Base-by-base conservation (phyloP, 2,888 invertebrate species). In the Pyrgus malvae region DNA sequence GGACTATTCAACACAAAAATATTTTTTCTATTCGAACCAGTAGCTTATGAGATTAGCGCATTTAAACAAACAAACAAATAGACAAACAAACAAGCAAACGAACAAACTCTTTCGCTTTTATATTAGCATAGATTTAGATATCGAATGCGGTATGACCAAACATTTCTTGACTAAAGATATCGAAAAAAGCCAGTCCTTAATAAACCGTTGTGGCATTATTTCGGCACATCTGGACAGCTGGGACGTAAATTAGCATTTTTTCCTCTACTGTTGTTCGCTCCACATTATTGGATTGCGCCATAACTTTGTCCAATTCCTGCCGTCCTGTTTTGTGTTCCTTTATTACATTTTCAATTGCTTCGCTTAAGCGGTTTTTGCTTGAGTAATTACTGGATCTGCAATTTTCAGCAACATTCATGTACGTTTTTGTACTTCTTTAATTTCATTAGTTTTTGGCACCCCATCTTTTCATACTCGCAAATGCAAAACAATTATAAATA, bases 161-260 rank as follows among this genome's bases (percentile, higher is more conserved):
- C 1, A 9, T 11, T 35, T 16, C 35, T 11, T 35, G 35, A 14
- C 33, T 21, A 17, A 41, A 17, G 1, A 51, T 42, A 37, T 35
- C 25, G 21, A 41, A 41, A 50, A 21, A 25, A 11, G n/a, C n/a
- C n/a, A 33, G 33, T 9, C 21, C 23, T 17, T 19, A 50, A 50
- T 33, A 41, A 50, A 50, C 41, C 9, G 17, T 29, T 29, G 41
- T 7, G 4, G 17, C 12, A 45, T 29, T 27, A 29, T 29, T 45
- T 38, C 38, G 44, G 44, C 53, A 27, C 45, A 45, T 45, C 45
- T 53, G 53, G 45, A 21, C 53, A 45, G 29, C 16, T 14, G 45
- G 38, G 9, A 37, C 44, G 53, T 45, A 38, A 53, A 53, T 53
- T 53, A 53, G 45, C 53, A 53, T 54, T 54, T 54, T 53, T 54